These are phyloP conservation scores for Calyptommatus sinebrachiatus DNA, from an alignment of 2,113 vertebrate species.

Conservation along the genomic window DNA sequence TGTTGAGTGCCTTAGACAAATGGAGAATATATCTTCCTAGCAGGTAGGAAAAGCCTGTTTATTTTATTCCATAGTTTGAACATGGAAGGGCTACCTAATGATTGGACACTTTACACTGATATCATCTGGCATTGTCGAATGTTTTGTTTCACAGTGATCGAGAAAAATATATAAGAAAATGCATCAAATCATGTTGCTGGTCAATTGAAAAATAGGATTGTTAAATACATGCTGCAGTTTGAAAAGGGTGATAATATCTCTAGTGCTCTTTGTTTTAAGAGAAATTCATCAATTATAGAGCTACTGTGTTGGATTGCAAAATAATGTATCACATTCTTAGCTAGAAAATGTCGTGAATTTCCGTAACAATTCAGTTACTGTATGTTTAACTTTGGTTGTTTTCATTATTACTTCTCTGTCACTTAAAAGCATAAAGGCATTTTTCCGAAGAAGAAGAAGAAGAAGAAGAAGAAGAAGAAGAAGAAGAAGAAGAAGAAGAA, in stretches of 20 bases:
- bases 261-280: not conserved
- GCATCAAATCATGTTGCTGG: not conserved
- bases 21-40: too few relatives aligned
- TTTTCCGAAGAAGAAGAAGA: too few relatives aligned
- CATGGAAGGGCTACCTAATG: not conserved
- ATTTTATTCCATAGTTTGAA: too few relatives aligned
- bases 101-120: not conserved
- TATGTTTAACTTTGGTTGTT: not conserved
- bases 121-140: not conserved
- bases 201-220: not conserved
- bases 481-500: too few relatives aligned
- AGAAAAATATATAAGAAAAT: not conserved
- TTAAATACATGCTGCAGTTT: slow-evolving; percentile 5
- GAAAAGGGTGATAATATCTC: slow-evolving; percentile 5
- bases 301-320: not conserved
- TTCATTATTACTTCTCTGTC: not conserved
- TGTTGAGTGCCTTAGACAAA: too few relatives aligned
- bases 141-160: not conserved
- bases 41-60: too few relatives aligned
- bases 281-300: slow-evolving; percentile 3
- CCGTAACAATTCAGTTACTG: not conserved
- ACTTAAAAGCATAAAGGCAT: not conserved
- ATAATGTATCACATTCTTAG: not conserved
- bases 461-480: too few relatives aligned
- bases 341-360: not conserved